Percentiles rank a stretch among this genome's conserved stretches.
phyloP scores from a whole-genome alignment of 2,888 invertebrate genomes.

The Caenorhabditis auriculariae region DNA sequence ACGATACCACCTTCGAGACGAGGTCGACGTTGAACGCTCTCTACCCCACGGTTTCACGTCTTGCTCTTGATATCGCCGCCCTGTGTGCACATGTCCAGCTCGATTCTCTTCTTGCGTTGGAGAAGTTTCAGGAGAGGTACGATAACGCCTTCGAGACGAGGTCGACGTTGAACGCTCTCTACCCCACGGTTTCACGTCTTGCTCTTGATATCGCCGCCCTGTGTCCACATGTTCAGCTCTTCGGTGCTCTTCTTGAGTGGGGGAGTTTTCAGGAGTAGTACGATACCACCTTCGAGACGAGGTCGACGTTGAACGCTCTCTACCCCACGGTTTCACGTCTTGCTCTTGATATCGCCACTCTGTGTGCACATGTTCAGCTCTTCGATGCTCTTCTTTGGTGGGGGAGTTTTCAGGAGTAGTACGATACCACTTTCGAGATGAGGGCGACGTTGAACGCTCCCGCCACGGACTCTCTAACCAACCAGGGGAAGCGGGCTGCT shows the following conservation, averaged over 20 bases:
- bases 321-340: too few species aligned
- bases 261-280: neutral
- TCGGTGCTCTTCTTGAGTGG: constrained; percentile 1
- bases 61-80: constrained; percentile 3
- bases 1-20: too few species aligned
- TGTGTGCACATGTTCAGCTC: constrained; percentile 3
- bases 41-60: neutral
- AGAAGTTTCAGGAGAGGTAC: neutral
- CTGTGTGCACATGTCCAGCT: constrained; percentile 4
- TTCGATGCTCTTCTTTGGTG: neutral
- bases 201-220: constrained; percentile 1
- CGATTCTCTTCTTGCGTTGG: constrained; percentile 1
- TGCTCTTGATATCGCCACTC: constrained; percentile 3
- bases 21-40: too few species aligned
- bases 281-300: too few species aligned
- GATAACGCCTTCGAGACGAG: too few species aligned
- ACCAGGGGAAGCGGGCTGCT: too few species aligned
- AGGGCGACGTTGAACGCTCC: too few species aligned
- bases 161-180: too few species aligned
- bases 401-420: neutral
- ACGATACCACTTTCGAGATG: too few species aligned
- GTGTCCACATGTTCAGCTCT: constrained; percentile 2
- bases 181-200: constrained; percentile 1
- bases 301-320: too few species aligned
- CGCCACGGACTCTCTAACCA: too few species aligned